A percentile compares a stretch with the other conserved stretches of the same genome.
These are phyloP conservation scores for Lampris incognitus DNA, from an alignment of 2,113 vertebrate species.

Conservation along the genomic window DNA sequence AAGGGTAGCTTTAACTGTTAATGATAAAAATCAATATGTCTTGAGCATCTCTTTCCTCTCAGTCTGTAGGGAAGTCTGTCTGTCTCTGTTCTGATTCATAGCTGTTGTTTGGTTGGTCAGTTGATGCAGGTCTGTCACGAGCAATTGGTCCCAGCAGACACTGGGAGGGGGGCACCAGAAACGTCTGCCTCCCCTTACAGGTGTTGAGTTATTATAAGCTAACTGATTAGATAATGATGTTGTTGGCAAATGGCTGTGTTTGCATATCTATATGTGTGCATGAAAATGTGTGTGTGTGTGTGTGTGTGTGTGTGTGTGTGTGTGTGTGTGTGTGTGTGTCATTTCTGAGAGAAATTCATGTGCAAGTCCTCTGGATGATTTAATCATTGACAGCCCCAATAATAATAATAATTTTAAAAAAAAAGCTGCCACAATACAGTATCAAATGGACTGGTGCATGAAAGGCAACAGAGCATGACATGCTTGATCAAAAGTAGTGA, in stretches of 20 bases:
- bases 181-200: background rate
- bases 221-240: background rate
- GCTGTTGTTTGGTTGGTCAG: constrained; percentile 6
- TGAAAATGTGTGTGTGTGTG: background rate
- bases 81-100: constrained; percentile 8
- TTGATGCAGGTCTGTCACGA: constrained; percentile 51
- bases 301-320: background rate
- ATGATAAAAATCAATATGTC: background rate
- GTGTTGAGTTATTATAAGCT: background rate
- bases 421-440: background rate
- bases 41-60: background rate
- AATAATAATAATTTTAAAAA: no score
- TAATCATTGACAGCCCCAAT: background rate
- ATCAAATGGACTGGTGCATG: background rate
- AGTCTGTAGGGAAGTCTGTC: background rate
- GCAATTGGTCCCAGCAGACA: constrained; percentile 2
- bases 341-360: no score
- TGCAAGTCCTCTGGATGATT: background rate
- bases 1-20: background rate
- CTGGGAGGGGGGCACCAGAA: constrained; percentile 24
- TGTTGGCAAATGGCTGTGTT: background rate
- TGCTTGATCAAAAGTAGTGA: no score
- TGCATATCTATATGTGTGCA: background rate
- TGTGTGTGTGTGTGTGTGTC: background rate
- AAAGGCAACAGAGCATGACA: background rate